Evolutionary conservation across 2,888 invertebrate genomes (phyloP).

Genomic region (Clanis bilineata): DNA sequence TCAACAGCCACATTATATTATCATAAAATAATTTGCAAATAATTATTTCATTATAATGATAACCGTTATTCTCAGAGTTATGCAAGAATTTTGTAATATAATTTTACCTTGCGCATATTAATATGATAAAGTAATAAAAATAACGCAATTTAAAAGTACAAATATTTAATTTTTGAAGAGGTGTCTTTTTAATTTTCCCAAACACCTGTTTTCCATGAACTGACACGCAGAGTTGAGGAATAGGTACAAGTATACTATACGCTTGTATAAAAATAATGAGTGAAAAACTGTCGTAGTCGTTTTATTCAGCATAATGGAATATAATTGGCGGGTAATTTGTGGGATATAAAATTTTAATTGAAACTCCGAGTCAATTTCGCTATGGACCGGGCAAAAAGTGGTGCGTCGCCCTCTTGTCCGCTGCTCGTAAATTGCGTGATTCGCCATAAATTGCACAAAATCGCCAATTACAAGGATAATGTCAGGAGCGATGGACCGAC

Average conservation of each 20-base stretch:
- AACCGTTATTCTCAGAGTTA: constrained; percentile 45
- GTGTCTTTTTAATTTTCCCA: too few relatives aligned
- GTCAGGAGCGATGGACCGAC: constrained; percentile 54
- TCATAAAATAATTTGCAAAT: constrained; percentile 63
- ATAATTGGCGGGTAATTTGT: constrained; percentile 76
- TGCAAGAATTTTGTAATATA: constrained; percentile 19
- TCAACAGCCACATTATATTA: constrained; percentile 61
- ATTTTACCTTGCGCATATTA: neutral
- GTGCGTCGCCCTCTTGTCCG: constrained; percentile 72
- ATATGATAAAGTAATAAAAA: neutral
- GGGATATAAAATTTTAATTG: constrained; percentile 75
- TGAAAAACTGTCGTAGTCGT: constrained; percentile 43
- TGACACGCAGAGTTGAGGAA: too few relatives aligned
- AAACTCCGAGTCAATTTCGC: constrained; percentile 65
- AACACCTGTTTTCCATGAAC: too few relatives aligned
- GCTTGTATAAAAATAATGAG: constrained; percentile 36
- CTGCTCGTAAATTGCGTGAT: constrained; percentile 77
- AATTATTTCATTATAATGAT: constrained; percentile 65
- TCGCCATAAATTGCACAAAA: constrained; percentile 79
- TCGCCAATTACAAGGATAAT: constrained; percentile 75
- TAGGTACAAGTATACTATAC: neutral
- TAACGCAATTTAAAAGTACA: neutral
- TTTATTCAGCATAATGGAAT: constrained; percentile 62
- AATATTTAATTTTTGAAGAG: neutral
- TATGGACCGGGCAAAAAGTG: constrained; percentile 46